phyloP scores from a whole-genome alignment of 1,140 invertebrate species.

The Papilio polyxenes region DNA sequence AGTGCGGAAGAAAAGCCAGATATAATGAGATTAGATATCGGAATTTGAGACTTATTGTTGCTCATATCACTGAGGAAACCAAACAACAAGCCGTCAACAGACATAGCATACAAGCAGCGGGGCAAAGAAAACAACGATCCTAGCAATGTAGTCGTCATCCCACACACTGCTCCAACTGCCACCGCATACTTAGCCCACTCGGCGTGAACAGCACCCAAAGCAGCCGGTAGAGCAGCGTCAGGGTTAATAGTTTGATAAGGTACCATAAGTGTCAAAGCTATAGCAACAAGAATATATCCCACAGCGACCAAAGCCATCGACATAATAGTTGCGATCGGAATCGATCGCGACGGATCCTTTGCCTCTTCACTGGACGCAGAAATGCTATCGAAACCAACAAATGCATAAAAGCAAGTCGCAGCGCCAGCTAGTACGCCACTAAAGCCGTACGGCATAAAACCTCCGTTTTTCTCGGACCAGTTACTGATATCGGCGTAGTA shows the following conservation, averaged over 20 bases:
- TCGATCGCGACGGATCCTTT: constrained; percentile 88
- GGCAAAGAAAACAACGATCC: constrained; percentile 92
- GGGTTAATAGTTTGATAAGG: constrained; percentile 88
- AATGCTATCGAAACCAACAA: constrained; percentile 91
- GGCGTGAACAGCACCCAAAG: constrained; percentile 87
- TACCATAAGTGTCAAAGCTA: constrained; percentile 91
- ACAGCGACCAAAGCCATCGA: constrained; percentile 90
- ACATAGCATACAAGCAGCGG: constrained; percentile 93
- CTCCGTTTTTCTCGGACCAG: constrained; percentile 87
- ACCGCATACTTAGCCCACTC: constrained; percentile 94
- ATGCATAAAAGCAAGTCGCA: constrained; percentile 94
- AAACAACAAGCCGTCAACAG: constrained; percentile 92
- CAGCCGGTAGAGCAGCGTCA: constrained; percentile 91
- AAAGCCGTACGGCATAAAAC: constrained; percentile 92
- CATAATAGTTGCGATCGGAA: constrained; percentile 89
- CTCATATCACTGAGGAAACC: constrained; percentile 87
- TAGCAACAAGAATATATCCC: constrained; percentile 90
- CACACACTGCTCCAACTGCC: constrained; percentile 92
- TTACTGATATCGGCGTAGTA: constrained; percentile 90
- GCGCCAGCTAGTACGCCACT: constrained; percentile 89
- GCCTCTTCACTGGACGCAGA: constrained; percentile 94
- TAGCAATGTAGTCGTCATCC: constrained; percentile 93
- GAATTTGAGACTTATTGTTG: constrained; percentile 90
- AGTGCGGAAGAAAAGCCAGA: constrained; percentile 89
- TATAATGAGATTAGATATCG: constrained; percentile 89